A percentile compares a stretch with the other conserved stretches of the same genome.
Conservation (phyloP, 1,140 invertebrate species). For the Sitobion miscanthi region DNA sequence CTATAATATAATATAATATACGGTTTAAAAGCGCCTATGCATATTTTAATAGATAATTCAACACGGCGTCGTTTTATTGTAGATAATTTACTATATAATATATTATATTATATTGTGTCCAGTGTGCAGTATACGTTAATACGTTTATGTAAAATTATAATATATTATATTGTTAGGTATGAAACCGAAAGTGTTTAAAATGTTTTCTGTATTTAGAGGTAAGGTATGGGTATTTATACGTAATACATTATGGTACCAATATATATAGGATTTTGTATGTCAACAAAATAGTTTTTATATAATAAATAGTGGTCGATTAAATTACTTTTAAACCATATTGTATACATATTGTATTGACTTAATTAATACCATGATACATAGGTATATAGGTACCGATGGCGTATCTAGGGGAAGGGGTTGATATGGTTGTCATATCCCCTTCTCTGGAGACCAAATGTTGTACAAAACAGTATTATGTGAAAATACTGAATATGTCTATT, state of each 20-base stretch:
- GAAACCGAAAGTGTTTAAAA: neutral
- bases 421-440: too few species aligned
- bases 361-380: neutral
- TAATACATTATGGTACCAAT: neutral
- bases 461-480: too few species aligned
- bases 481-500: too few species aligned
- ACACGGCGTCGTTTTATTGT: neutral
- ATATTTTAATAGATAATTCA: constrained; percentile 19
- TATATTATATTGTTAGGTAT: neutral
- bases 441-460: too few species aligned
- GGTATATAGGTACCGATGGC: too few species aligned
- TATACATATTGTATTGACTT: neutral
- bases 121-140: neutral
- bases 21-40: neutral
- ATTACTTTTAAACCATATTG: neutral
- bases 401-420: too few species aligned
- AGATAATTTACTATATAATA: neutral
- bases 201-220: neutral
- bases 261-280: neutral
- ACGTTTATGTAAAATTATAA: neutral
- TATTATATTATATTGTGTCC: neutral
- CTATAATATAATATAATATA: neutral
- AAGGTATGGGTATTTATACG: neutral
- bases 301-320: neutral
- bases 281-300: neutral